Evolutionary conservation across 2,888 invertebrate species (phyloP).

Genomic region (Nomada ferruginata): DNA sequence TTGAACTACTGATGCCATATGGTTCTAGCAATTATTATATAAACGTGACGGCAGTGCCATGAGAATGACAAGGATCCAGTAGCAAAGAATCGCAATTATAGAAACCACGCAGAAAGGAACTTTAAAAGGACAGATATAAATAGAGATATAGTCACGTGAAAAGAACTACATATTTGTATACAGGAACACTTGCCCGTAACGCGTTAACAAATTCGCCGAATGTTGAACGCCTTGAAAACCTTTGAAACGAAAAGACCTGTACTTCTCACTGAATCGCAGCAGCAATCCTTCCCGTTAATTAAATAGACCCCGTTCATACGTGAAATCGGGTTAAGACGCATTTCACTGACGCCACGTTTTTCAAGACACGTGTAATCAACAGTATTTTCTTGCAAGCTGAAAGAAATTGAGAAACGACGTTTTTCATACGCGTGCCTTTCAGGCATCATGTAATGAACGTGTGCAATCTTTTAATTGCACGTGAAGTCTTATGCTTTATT

Average conservation of each 20-base stretch:
- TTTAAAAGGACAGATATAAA: no score
- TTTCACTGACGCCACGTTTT: background rate
- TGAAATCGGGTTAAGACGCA: background rate
- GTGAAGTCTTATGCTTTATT: no score
- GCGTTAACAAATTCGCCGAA: background rate
- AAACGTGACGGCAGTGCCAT: no score
- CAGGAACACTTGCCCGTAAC: background rate
- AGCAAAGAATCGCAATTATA: no score
- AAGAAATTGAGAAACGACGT: background rate
- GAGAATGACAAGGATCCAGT: no score
- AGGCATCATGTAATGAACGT: background rate
- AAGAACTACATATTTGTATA: no score
- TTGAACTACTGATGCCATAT: background rate
- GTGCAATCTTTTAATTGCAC: slow-evolving; percentile 4
- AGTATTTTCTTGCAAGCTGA: background rate
- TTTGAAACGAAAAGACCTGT: background rate
- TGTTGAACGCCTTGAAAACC: background rate
- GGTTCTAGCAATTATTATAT: no score
- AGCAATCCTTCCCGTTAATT: background rate
- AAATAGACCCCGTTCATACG: slow-evolving; percentile 14
- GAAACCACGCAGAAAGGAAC: no score
- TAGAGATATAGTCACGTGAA: no score
- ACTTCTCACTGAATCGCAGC: background rate
- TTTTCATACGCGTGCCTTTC: background rate
- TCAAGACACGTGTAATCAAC: background rate